Conservation (phyloP, 2,888 invertebrate species). For the Synergus gifuensis region DNA sequence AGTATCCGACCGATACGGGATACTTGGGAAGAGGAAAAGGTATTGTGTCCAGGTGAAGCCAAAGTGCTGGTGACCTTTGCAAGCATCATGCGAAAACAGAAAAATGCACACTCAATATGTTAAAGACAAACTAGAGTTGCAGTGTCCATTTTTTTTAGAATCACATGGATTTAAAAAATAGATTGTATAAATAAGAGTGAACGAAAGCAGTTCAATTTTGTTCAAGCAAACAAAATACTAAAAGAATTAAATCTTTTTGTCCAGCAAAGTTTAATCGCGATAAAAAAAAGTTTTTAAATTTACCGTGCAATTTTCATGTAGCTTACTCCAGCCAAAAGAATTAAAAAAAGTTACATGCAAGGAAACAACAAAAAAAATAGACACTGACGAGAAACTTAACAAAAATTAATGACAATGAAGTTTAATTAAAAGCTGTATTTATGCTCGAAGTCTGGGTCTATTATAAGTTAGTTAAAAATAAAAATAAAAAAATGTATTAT, state of each 20-base stretch:
- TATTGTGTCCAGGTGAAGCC: slow-evolving; percentile 74
- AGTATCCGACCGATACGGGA: not conserved
- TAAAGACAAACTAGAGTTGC: slow-evolving; percentile 68
- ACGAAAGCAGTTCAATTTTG: not conserved
- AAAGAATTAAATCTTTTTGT: not conserved
- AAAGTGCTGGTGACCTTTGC: slow-evolving; percentile 75
- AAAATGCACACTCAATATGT: slow-evolving; percentile 73
- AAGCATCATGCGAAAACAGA: slow-evolving; percentile 77
- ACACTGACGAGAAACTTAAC: slow-evolving; percentile 63
- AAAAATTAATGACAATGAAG: slow-evolving; percentile 43
- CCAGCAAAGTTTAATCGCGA: not conserved
- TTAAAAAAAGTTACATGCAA: slow-evolving; percentile 37
- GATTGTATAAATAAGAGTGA: not conserved
- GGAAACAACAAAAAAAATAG: slow-evolving; percentile 62
- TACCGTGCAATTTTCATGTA: slow-evolving; percentile 36
- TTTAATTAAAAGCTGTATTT: slow-evolving; percentile 59
- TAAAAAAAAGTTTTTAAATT: slow-evolving; percentile 11
- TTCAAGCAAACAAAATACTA: not conserved
- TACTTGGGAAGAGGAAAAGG: slow-evolving; percentile 50
- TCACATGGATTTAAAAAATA: not conserved
- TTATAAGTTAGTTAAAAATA: not conserved
- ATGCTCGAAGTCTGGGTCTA: no score
- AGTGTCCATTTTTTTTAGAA: slow-evolving; percentile 66
- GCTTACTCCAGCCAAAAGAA: slow-evolving; percentile 23
- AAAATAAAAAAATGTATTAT: not conserved